These are phyloP conservation scores for Rallus crepitans DNA, from an alignment of 2,797 vertebrate genomes.

Conservation along the genomic window DNA sequence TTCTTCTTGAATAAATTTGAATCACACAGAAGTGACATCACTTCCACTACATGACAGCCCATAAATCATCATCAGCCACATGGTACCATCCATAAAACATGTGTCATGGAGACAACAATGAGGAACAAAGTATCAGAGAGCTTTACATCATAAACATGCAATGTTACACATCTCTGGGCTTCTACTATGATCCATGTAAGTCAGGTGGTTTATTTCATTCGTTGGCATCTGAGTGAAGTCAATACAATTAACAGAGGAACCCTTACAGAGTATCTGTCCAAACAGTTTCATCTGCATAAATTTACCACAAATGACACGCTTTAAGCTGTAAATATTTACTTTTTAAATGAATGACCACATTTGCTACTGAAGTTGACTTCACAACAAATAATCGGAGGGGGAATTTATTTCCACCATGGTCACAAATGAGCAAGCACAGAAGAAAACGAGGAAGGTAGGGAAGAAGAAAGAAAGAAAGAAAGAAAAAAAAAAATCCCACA, in stretches of 20 bases:
- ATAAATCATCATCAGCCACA: constrained; percentile 56
- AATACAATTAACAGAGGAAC: not conserved
- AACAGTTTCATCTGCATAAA: constrained; percentile 22
- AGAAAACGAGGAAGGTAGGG: not conserved
- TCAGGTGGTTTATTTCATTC: constrained; percentile 20
- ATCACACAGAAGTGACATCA: constrained; percentile 52
- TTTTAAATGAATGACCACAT: not conserved
- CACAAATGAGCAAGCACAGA: not conserved
- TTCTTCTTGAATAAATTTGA: constrained; percentile 38
- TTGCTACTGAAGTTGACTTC: not conserved
- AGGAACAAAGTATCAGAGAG: constrained; percentile 2
- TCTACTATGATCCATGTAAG: not conserved
- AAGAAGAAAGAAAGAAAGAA: too few relatives aligned
- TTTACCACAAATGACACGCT: constrained; percentile 3
- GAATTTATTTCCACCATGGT: not conserved
- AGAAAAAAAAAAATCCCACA: not conserved
- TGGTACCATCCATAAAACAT: constrained; percentile 31
- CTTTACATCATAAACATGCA: not conserved
- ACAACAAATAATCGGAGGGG: not conserved
- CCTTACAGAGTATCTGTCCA: not conserved
- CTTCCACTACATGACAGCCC: constrained; percentile 43
- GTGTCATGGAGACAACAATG: not conserved
- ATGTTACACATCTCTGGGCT: not conserved
- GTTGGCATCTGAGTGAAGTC: constrained; percentile 38
- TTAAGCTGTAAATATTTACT: constrained; percentile 4